phyloP scores from a whole-genome alignment of 92 coral and sea anemone genomes.

The Heteractis magnifica region DNA sequence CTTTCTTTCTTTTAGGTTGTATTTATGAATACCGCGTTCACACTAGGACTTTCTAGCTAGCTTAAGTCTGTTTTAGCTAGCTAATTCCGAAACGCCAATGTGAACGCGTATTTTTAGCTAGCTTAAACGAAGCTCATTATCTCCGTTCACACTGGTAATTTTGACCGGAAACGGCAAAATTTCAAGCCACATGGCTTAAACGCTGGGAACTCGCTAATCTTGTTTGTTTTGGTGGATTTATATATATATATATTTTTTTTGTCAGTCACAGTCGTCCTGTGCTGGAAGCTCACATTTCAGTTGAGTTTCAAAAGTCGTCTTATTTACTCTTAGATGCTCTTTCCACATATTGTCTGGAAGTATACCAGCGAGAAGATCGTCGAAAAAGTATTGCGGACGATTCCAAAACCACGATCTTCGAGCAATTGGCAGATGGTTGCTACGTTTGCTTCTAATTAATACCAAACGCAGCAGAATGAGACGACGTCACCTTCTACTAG shows the following conservation, averaged over 20 bases:
- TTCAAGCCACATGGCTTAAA: too few relatives aligned
- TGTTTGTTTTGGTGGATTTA: too few relatives aligned
- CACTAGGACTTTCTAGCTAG: not conserved
- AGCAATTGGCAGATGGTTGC: not conserved
- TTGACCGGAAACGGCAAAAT: too few relatives aligned
- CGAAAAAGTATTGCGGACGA: conserved; percentile 17
- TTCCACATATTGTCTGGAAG: conserved; percentile 28
- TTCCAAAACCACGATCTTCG: conserved; percentile 22
- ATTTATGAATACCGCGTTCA: too few relatives aligned
- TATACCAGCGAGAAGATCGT: conserved; percentile 1
- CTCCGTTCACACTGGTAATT: too few relatives aligned
- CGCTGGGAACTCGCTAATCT: too few relatives aligned
- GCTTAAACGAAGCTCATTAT: too few relatives aligned
- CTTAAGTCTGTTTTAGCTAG: not conserved
- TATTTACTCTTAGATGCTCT: conserved; percentile 21
- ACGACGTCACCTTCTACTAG: conserved; percentile 1
- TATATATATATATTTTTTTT: too few relatives aligned
- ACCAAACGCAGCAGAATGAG: conserved; percentile 11
- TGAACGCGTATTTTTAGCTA: not conserved
- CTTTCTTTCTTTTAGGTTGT: too few relatives aligned
- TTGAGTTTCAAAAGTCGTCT: not conserved
- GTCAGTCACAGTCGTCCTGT: too few relatives aligned
- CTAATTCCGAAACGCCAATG: not conserved
- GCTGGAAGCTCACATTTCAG: too few relatives aligned
- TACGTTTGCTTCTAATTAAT: not conserved